Percentiles rank a stretch among this genome's conserved stretches.
These are phyloP conservation scores for Morinoia aosen DNA, from an alignment of 2,888 invertebrate genomes.

Conservation along the genomic window DNA sequence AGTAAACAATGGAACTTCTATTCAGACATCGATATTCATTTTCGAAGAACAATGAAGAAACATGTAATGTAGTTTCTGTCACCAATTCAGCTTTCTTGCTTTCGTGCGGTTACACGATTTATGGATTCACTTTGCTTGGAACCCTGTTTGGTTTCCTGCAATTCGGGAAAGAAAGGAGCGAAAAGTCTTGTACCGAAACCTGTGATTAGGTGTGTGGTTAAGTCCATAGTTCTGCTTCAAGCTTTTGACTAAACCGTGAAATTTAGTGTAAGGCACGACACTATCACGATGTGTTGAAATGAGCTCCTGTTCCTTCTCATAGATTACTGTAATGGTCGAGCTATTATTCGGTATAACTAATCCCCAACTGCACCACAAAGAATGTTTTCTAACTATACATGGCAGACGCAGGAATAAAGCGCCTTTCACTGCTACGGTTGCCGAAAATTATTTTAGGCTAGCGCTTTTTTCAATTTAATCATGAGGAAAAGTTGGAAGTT, in stretches of 20 bases:
- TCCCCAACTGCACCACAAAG: neutral
- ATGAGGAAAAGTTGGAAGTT: neutral
- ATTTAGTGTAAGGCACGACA: too few species aligned
- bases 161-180: neutral
- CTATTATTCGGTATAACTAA: neutral
- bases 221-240: neutral
- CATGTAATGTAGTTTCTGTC: neutral
- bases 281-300: neutral
- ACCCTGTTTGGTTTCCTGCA: too few species aligned
- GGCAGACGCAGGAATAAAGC: neutral
- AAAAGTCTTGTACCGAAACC: neutral
- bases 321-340: neutral
- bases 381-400: neutral
- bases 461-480: neutral
- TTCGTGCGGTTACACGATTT: neutral
- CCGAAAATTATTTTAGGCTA: neutral
- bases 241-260: neutral
- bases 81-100: neutral
- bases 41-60: neutral
- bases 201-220: neutral
- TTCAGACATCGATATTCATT: neutral
- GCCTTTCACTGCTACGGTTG: neutral
- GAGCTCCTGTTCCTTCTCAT: neutral
- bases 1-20: neutral
- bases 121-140: too few species aligned